Percentiles rank a stretch among this genome's conserved stretches.
Conservation (phyloP, 2,888 invertebrate species). For the Rotaria magnacalcarata region DNA sequence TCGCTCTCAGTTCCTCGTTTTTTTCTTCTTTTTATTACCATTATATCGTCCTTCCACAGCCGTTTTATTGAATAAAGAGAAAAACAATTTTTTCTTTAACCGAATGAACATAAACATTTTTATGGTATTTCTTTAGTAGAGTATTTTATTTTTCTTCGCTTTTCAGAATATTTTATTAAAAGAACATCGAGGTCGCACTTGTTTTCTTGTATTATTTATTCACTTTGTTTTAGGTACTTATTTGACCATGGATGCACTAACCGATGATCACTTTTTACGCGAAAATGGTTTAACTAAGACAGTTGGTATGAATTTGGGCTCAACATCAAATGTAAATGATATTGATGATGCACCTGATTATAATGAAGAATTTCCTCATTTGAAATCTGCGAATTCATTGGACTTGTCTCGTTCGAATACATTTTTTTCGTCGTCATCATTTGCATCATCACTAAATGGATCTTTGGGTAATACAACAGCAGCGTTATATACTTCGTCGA, state of each 20-base stretch:
- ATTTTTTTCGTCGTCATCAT: neutral
- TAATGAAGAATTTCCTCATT: slow-evolving; percentile 31
- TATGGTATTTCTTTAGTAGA: neutral
- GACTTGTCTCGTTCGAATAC: neutral
- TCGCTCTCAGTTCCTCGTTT: neutral
- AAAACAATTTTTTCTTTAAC: neutral
- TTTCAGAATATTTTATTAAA: no score
- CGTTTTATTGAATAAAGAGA: neutral
- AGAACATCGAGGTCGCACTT: no score
- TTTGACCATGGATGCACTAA: neutral
- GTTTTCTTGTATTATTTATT: no score
- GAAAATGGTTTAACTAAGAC: neutral
- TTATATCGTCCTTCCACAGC: neutral
- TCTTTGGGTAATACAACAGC: neutral
- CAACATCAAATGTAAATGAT: neutral
- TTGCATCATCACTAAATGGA: neutral
- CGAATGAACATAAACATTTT: neutral
- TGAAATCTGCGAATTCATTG: neutral
- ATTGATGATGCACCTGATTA: slow-evolving; percentile 23
- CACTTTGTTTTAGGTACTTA: neutral
- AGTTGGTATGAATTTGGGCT: neutral
- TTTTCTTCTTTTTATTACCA: neutral
- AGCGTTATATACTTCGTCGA: neutral
- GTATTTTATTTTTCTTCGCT: no score
- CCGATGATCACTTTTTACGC: neutral